Base-by-base conservation (phyloP, 2,797 vertebrate genomes). In the Erethizon dorsatum region DNA sequence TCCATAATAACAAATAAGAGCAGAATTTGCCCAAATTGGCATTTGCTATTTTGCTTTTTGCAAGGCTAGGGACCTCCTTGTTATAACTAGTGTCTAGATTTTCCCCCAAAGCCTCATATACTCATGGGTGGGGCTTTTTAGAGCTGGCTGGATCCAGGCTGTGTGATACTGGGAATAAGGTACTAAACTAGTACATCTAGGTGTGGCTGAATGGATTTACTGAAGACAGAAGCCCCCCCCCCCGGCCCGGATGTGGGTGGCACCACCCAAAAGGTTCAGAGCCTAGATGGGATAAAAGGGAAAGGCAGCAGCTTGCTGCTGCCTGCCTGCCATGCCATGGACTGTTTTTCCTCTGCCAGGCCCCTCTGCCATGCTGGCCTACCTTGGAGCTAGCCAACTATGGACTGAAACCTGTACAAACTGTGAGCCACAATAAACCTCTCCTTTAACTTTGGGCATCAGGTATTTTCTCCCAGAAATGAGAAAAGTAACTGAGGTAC, bases 11-110 rank as follows among this genome's bases (percentile, higher is more conserved):
- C 61, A 71, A 90, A 92, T 90, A 77, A 88, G 26, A 45, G 50
- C 71, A 85, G 45, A 94, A 86, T 86, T 47, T 91, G 31, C 47
- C 45, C 80, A 45, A 91, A 87, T 2, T 95, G 79, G 28, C 83
- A 95, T 93, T 57, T 87, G 41, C 20, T 73, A 9, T 69, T 93
- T 84, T 52, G 56, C 59, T 54, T 57, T 79, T 67, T 80, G 47
- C 11, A 87, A 56, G 18, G 92, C 52, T 71, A 41, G 31, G 22
- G 22, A 59, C 28, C 18, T 75, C 37, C 45, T 88, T 24, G 73
- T 14, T 75, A 6, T 31, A 15, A 13, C 45, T 77, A 15, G 24
- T 28, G 13, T 77, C 73, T 77, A 77, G 24, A 3, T 24, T 41
- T 13, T 37, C 24, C 73, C 26, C 45, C 24, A 28, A 77, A 50